Percentiles rank a stretch among this genome's conserved stretches.
Conservation (phyloP, 2,888 invertebrate genomes). For the Allolobophora icterica region DNA sequence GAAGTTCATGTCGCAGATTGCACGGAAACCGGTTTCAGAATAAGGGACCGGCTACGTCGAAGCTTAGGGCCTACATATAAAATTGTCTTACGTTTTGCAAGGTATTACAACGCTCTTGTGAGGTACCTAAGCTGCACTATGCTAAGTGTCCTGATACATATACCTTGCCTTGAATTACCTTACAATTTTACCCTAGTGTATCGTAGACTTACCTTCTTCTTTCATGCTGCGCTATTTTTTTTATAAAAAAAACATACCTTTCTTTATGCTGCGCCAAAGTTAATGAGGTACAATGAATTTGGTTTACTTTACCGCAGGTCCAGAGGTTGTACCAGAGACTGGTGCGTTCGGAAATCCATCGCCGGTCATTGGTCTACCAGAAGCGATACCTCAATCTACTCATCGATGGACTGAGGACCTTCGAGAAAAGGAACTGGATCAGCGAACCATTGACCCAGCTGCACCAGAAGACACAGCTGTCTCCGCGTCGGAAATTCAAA, state of each 20-base stretch:
- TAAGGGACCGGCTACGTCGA: too few relatives aligned
- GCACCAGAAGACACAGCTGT: background rate
- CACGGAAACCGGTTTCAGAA: too few relatives aligned
- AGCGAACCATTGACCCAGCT: background rate
- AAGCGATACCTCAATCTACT: background rate
- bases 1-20: too few relatives aligned
- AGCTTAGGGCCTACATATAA: too few relatives aligned
- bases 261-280: background rate
- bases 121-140: too few relatives aligned
- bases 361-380: background rate
- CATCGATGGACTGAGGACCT: background rate
- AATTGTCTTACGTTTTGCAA: too few relatives aligned
- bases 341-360: background rate
- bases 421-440: background rate
- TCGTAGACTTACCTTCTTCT: background rate
- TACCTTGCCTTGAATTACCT: too few relatives aligned
- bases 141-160: too few relatives aligned
- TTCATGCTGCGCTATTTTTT: too few relatives aligned
- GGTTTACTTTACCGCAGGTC: background rate
- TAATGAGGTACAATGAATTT: background rate
- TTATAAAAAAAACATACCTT: background rate
- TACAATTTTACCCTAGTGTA: too few relatives aligned
- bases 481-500: background rate
- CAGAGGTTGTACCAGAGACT: background rate
- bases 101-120: too few relatives aligned